These are phyloP conservation scores for Eriocheir sinensis DNA, from an alignment of 1,140 invertebrate genomes.

Conservation along the genomic window DNA sequence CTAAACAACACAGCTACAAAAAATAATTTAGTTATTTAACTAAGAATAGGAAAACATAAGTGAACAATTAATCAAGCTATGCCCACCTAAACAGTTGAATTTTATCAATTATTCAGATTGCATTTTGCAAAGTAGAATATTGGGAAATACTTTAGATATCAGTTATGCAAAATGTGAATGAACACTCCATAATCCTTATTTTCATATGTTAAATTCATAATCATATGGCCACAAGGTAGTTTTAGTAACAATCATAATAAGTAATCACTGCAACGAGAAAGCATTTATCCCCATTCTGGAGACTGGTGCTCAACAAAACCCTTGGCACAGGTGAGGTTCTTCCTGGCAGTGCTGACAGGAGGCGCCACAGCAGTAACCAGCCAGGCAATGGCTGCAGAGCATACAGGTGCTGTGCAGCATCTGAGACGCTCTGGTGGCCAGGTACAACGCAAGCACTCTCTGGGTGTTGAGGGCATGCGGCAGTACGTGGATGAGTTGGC, in stretches of 20 bases:
- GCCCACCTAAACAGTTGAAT: neutral
- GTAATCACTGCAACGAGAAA: neutral
- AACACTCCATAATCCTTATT: neutral
- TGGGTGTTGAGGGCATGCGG: neutral
- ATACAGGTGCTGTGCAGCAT: neutral
- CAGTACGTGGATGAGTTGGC: neutral
- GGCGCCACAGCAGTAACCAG: neutral
- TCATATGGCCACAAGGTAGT: neutral
- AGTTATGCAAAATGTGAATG: too few species aligned
- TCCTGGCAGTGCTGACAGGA: constrained; percentile 34
- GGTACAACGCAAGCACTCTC: neutral
- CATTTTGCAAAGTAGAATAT: neutral
- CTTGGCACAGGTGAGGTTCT: constrained; percentile 40
- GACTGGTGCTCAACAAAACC: too few species aligned
- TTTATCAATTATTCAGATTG: neutral
- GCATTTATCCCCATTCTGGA: neutral
- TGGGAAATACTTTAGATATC: neutral
- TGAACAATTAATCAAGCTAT: neutral
- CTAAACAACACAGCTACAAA: too few species aligned
- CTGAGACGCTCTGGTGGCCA: neutral
- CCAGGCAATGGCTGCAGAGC: neutral
- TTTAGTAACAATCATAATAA: neutral
- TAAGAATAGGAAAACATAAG: neutral
- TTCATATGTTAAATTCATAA: neutral
- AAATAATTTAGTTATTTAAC: neutral